phyloP scores from a whole-genome alignment of 1,140 invertebrate species.

The Caenorhabditis latens region DNA sequence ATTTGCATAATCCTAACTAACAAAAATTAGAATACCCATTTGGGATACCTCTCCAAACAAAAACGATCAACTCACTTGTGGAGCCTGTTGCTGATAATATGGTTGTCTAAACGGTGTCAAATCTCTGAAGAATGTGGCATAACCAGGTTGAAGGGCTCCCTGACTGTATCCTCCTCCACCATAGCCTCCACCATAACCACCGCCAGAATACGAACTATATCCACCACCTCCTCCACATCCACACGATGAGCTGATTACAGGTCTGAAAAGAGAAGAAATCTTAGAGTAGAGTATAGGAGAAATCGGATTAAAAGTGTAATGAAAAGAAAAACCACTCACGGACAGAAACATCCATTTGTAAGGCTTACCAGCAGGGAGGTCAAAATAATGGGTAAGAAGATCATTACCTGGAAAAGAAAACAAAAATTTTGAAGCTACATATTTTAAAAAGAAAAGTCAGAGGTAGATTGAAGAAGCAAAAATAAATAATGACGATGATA shows the following conservation, averaged over 20 bases:
- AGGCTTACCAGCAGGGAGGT: background rate
- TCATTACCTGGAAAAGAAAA: constrained; percentile 15
- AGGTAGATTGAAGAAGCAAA: background rate
- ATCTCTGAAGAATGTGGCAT: constrained; percentile 29
- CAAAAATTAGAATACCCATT: too few species aligned
- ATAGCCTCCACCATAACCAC: constrained; percentile 15
- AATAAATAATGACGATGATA: constrained; percentile 20
- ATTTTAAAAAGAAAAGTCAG: background rate
- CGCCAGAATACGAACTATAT: constrained; percentile 25
- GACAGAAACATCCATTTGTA: constrained; percentile 27
- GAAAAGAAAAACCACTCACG: constrained; percentile 5
- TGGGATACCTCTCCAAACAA: too few species aligned
- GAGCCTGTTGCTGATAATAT: background rate
- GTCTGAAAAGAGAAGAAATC: background rate
- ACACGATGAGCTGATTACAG: constrained; percentile 11
- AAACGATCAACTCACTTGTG: background rate
- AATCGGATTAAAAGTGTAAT: background rate
- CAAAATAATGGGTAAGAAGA: background rate
- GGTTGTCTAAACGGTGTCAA: constrained; percentile 44
- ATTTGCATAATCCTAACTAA: too few species aligned
- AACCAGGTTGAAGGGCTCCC: background rate
- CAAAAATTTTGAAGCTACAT: background rate
- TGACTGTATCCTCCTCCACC: background rate
- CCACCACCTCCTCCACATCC: constrained; percentile 25
- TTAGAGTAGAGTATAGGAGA: background rate